Evolutionary conservation across 2,888 invertebrate species (phyloP), one percentile per base, ranked within the genome.

Genomic region (Catocala fraxini): DNA sequence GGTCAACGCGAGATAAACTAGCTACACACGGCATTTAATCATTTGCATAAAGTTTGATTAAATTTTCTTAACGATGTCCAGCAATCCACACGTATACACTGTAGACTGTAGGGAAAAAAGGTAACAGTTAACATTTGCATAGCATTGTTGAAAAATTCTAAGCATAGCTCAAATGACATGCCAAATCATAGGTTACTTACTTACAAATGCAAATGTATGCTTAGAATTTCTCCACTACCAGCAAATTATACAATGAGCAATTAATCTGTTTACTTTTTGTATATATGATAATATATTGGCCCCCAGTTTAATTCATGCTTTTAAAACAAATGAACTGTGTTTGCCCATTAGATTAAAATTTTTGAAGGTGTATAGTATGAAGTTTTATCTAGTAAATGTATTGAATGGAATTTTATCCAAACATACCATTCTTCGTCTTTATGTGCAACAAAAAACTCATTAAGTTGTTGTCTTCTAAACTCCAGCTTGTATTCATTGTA

Each of bases 381-480:
- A 25, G 25, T 25, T 25, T 25, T 9, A 39, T 39, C 35, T 39
- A 39, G 35, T 39, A 39, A 39, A 39, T 59, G 42, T 49, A 59
- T 48, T 35, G 35, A 52, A 52, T 47, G 53, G 59, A 34, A 49
- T 61, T 5, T 59, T 47, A 57, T 55, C 67, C 52, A 56, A 58
- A 92, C 97, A 95, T 96, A 99, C 99, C 99, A 99, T 97, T 99
- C 99, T 92, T 99, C 99, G 85, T 99, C 99, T 94, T 99, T 99
- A 95, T 99, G 99, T 51, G 98, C 97, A 81, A 99, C 97, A 94
- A 99, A 99, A 95, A 99, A 99, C 89, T 99, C 99, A 93, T 99
- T 99, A 59, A 99, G 96, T 89, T 99, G 99, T 87, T 99, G 98
- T 57, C 98, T 95, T 82, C 98, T 97, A 90, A 99, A 99, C 83